Evolutionary conservation across 2,797 vertebrate genomes (phyloP), one percentile per base, ranked within the genome.

Genomic region (Xenops minutus): DNA sequence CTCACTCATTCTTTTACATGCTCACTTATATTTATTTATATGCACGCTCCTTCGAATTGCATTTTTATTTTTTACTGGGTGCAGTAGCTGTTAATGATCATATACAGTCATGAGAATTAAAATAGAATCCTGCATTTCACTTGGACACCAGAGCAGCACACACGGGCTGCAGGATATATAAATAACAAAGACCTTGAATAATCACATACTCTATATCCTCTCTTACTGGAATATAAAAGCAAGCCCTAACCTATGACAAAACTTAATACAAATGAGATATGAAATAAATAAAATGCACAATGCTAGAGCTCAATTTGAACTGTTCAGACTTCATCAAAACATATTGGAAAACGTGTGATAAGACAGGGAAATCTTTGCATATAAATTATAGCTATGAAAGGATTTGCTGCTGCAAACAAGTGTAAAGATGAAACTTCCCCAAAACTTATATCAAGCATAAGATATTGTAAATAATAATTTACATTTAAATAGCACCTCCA

Each of bases 131-230:
- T 56, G 77, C 81, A 88, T 96, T 94, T 96, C 75, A 73, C 89
- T 93, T 73, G 88, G 94, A 85, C 88, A 87, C 86, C 51, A 16
- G 92, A 94, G 85, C 67, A 62, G 92, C 88, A 81, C 84, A 85
- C 95, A 87, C 12, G 77, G 93, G 96, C 94, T 91, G 97, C 95
- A 87, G 93, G 80, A 94, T 93, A 92, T 96, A 97, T 96, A 96
- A 96, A 97, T 97, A 96, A 96, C 97, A 97, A 97, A 97, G 91
- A 83, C 95, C 95, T 95, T 56, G 94, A 96, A 97, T 96, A 96
- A 96, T 97, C 95, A 95, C 92, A 92, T 26, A 89, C 88, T 94
- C 92, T 95, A 77, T 95, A 96, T 94, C 95, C 87, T 91, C 95
- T 95, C 96, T 97, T 95, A 81, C 84, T 74, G 80, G 91, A 96